Evolutionary conservation across 2,888 invertebrate species (phyloP).

Genomic region (Autographa pulchrina): DNA sequence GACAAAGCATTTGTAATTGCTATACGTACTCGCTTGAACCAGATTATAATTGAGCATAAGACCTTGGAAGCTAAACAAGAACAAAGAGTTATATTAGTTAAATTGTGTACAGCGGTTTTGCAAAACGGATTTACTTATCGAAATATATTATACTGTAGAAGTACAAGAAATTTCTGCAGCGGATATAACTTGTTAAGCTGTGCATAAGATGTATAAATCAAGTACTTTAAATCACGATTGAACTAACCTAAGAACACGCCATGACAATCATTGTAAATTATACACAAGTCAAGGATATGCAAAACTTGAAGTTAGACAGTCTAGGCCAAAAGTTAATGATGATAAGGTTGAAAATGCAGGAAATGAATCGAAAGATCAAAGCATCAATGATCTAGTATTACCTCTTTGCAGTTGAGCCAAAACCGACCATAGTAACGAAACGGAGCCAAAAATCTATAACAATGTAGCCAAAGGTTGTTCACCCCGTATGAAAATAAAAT

Average conservation of each 20-base stretch:
- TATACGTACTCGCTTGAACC: constrained; percentile 63
- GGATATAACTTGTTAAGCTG: constrained; percentile 27
- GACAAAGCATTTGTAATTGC: constrained; percentile 77
- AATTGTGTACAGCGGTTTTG: constrained; percentile 49
- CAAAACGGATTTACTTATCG: constrained; percentile 45
- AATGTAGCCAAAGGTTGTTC: constrained; percentile 70
- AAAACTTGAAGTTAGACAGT: not conserved
- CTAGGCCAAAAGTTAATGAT: not conserved
- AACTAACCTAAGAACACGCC: not conserved
- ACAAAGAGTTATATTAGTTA: constrained; percentile 56
- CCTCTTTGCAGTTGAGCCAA: constrained; percentile 35
- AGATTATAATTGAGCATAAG: constrained; percentile 70
- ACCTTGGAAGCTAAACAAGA: constrained; percentile 70
- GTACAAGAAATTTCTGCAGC: constrained; percentile 26
- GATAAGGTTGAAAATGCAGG: not conserved
- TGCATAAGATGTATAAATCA: constrained; percentile 5
- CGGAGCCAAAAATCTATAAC: constrained; percentile 32
- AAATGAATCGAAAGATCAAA: not conserved
- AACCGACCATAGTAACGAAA: constrained; percentile 37
- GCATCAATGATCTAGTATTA: constrained; percentile 18
- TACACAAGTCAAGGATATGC: not conserved
- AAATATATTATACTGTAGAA: constrained; percentile 27
- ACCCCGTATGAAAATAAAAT: constrained; percentile 84
- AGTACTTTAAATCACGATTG: constrained; percentile 1
- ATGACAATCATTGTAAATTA: not conserved